Conservation (phyloP, 2,113 vertebrate species). For the Centropristis striata region DNA sequence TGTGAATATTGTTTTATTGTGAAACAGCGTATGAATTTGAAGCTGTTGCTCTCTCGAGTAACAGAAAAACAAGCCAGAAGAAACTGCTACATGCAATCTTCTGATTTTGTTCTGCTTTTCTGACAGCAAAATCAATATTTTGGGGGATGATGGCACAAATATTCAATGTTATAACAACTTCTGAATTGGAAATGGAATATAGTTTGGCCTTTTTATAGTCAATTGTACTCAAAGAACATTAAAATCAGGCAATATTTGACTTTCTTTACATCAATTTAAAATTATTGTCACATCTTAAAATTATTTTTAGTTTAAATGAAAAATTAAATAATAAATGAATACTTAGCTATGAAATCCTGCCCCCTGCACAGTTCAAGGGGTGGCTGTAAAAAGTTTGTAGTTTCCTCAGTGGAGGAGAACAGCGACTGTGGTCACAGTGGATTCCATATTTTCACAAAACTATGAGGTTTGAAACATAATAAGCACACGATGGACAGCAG, state of each 20-base stretch:
- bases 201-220: background rate
- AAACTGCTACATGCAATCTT: background rate
- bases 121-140: background rate
- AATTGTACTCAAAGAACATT: too few relatives aligned
- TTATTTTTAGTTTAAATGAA: background rate
- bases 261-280: too few relatives aligned
- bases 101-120: background rate
- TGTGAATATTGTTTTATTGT: background rate
- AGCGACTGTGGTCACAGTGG: constrained; percentile 7
- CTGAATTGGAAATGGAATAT: background rate
- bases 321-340: background rate
- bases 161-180: too few relatives aligned
- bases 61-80: background rate
- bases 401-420: background rate
- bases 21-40: background rate
- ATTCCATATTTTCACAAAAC: constrained; percentile 22
- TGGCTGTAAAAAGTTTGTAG: background rate
- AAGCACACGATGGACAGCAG: background rate
- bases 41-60: background rate
- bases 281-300: background rate
- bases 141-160: too few relatives aligned
- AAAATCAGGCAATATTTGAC: too few relatives aligned
- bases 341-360: background rate
- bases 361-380: background rate
- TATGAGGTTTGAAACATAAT: constrained; percentile 23